Conservation (phyloP, 1,140 invertebrate genomes). For the Formica exsecta region DNA sequence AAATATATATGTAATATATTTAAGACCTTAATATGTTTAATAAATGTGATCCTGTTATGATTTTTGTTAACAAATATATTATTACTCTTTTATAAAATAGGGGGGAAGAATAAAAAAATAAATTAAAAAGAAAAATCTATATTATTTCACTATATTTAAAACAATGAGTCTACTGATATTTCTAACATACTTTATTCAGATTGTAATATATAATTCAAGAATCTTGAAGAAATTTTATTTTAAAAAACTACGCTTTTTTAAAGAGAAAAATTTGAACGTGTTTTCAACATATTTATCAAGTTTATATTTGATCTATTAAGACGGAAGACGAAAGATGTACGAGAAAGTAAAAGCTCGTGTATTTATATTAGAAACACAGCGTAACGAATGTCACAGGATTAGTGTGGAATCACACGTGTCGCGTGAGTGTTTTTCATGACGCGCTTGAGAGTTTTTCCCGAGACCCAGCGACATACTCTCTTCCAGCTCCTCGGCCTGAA, state of each 20-base stretch:
- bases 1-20: too few relatives aligned
- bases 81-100: too few relatives aligned
- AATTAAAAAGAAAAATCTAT: too few relatives aligned
- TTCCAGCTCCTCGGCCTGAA: not conserved
- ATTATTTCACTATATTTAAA: too few relatives aligned
- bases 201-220: not conserved
- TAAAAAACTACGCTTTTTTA: too few relatives aligned
- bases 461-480: conserved; percentile 37
- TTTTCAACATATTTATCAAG: not conserved
- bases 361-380: not conserved
- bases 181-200: not conserved
- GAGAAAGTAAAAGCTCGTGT: not conserved
- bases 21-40: too few relatives aligned
- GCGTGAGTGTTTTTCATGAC: not conserved
- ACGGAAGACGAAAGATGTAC: not conserved
- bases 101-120: too few relatives aligned
- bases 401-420: conserved; percentile 1
- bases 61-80: too few relatives aligned
- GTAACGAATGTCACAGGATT: conserved; percentile 33
- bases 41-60: too few relatives aligned
- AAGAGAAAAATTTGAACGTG: too few relatives aligned
- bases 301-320: not conserved
- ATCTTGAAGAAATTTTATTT: not conserved
- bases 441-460: not conserved
- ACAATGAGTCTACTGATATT: too few relatives aligned